Conservation (phyloP, 2,797 vertebrate species). For the Gadopsis marmoratus region DNA sequence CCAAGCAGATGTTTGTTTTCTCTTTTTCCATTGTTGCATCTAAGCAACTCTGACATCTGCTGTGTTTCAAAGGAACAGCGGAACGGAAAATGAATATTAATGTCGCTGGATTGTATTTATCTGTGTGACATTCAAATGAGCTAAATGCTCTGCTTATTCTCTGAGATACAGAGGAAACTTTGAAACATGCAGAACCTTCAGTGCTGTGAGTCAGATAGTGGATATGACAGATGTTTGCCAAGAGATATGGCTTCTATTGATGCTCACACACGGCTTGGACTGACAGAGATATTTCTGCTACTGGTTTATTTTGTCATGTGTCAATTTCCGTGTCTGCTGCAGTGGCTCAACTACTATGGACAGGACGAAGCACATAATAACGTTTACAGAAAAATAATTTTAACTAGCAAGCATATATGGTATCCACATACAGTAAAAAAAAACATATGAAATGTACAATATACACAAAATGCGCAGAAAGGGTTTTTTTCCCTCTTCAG, state of each 20-base stretch:
- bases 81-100: slow-evolving; percentile 71
- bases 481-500: not conserved
- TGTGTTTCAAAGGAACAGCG: slow-evolving; percentile 64
- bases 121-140: slow-evolving; percentile 65
- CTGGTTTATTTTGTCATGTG: slow-evolving; percentile 30
- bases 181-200: slow-evolving; percentile 50
- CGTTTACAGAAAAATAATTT: slow-evolving; percentile 10
- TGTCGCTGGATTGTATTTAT: slow-evolving; percentile 56
- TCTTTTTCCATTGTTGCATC: slow-evolving; percentile 39
- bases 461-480: slow-evolving; percentile 2
- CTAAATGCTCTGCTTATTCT: slow-evolving; percentile 65
- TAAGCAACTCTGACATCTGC: slow-evolving; percentile 76
- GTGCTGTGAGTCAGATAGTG: slow-evolving; percentile 50
- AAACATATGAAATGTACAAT: not conserved
- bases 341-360: not conserved
- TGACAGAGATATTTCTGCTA: slow-evolving; percentile 38
- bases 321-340: slow-evolving; percentile 25
- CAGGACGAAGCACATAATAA: not conserved
- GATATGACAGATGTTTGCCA: slow-evolving; percentile 70
- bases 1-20: slow-evolving; percentile 62
- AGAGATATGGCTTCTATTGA: slow-evolving; percentile 67
- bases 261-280: slow-evolving; percentile 32
- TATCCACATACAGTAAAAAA: slow-evolving; percentile 8
- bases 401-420: not conserved
- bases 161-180: slow-evolving; percentile 62